These are phyloP conservation scores for Diarsia dahlii DNA, from an alignment of 2,888 invertebrate species.

Conservation along the genomic window DNA sequence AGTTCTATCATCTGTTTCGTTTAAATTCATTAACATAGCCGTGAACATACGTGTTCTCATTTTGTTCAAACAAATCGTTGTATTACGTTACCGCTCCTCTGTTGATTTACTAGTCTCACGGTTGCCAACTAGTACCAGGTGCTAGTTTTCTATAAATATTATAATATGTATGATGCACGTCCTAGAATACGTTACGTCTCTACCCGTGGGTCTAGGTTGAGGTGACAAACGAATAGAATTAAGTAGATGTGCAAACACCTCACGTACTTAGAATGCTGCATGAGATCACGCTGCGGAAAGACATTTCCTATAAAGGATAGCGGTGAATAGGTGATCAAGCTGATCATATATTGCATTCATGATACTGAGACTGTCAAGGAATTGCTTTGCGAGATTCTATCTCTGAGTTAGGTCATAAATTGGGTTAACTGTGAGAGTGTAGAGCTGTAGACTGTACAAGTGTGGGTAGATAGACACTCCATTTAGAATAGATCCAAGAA, in stretches of 20 bases:
- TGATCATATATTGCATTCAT: neutral
- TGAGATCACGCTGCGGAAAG: constrained; percentile 45
- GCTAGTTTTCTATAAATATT: constrained; percentile 42
- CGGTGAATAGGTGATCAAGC: constrained; percentile 5
- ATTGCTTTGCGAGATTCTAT: neutral
- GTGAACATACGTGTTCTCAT: constrained; percentile 7
- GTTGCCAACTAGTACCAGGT: constrained; percentile 34
- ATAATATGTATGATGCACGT: constrained; percentile 19
- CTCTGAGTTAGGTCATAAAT: neutral
- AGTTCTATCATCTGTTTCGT: constrained; percentile 15
- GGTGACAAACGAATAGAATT: constrained; percentile 33
- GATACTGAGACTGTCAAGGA: neutral
- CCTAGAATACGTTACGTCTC: constrained; percentile 4
- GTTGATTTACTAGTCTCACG: constrained; percentile 19
- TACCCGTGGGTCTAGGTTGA: constrained; percentile 45
- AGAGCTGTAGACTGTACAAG: too few relatives aligned
- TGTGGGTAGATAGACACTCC: neutral
- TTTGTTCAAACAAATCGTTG: constrained; percentile 8
- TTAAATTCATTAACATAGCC: constrained; percentile 14
- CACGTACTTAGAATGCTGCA: constrained; percentile 25
- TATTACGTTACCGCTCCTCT: constrained; percentile 6
- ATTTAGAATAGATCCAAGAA: constrained; percentile 1
- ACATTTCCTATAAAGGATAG: constrained; percentile 13
- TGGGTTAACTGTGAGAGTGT: neutral
- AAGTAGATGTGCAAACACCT: constrained; percentile 24